A percentile compares a stretch with the other conserved stretches of the same genome.
phyloP scores from a whole-genome alignment of 2,113 vertebrate species.

The Electrona antarctica region DNA sequence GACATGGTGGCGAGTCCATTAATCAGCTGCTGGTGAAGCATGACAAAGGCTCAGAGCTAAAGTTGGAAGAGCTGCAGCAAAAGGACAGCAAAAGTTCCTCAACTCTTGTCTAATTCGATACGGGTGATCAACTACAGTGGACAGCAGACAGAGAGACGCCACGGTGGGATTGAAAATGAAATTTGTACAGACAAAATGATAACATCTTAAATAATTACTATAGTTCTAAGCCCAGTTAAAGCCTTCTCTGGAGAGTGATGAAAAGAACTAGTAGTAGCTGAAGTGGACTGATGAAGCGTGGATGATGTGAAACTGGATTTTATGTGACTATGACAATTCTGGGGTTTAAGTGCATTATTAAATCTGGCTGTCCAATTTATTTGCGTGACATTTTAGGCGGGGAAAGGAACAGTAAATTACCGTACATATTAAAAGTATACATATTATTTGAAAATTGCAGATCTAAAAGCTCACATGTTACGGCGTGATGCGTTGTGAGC shows the following conservation, averaged over 20 bases:
- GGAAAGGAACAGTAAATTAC: too few species aligned
- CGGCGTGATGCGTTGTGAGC: too few species aligned
- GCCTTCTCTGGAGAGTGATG: slow-evolving; percentile 20
- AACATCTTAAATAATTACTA: slow-evolving; percentile 59
- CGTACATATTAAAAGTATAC: too few species aligned
- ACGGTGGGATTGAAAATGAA: slow-evolving; percentile 51
- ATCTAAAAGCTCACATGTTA: not conserved
- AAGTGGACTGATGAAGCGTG: not conserved
- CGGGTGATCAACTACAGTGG: slow-evolving; percentile 57
- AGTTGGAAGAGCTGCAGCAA: slow-evolving; percentile 31
- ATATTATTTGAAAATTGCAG: not conserved
- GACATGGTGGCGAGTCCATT: slow-evolving; percentile 61
- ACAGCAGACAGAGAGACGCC: slow-evolving; percentile 21
- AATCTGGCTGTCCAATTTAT: too few species aligned
- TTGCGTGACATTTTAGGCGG: too few species aligned
- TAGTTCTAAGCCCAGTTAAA: slow-evolving; percentile 46
- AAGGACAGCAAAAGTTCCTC: slow-evolving; percentile 51
- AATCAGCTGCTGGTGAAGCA: slow-evolving; percentile 69
- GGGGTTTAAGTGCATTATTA: too few species aligned
- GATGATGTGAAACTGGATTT: not conserved
- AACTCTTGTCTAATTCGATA: slow-evolving; percentile 75
- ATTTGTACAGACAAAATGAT: slow-evolving; percentile 41
- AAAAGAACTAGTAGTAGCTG: slow-evolving; percentile 23
- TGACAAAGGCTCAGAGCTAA: slow-evolving; percentile 52
- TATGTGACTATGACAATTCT: not conserved